Conservation (phyloP, 1,140 invertebrate species). For the Drosophila lini region DNA sequence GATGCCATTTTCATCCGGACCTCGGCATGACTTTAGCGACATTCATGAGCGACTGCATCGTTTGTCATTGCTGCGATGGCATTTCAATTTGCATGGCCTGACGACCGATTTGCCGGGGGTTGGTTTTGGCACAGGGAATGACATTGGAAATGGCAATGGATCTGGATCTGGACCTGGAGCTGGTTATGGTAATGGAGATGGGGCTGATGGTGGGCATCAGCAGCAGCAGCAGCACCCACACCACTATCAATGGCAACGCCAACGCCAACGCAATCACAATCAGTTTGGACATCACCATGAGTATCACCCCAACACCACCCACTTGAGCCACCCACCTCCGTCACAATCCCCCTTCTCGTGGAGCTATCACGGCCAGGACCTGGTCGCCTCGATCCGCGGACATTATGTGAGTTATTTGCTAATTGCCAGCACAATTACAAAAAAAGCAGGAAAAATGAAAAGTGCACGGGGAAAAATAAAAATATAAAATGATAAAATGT, state of each 20-base stretch:
- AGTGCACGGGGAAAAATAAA: not conserved
- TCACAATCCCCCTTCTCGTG: constrained; percentile 2
- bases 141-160: not conserved
- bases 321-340: not conserved
- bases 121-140: not conserved
- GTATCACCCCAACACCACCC: constrained; percentile 9
- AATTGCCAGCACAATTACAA: constrained; percentile 55
- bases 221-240: constrained; percentile 31
- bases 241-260: constrained; percentile 3
- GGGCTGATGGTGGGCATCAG: not conserved
- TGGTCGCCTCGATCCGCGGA: constrained; percentile 43
- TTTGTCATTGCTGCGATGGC: constrained; percentile 61
- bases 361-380: constrained; percentile 45
- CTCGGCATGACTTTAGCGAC: constrained; percentile 23
- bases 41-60: constrained; percentile 35
- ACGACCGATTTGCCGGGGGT: constrained; percentile 21
- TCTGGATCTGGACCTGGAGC: not conserved
- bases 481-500: not conserved
- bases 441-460: constrained; percentile 24
- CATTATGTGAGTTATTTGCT: constrained; percentile 70
- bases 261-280: constrained; percentile 45
- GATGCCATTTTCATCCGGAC: constrained; percentile 31
- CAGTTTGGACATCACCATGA: constrained; percentile 40
- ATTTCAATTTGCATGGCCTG: constrained; percentile 60
- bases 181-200: not conserved